Conservation (phyloP, 2,113 vertebrate species). For the Perca flavescens region DNA sequence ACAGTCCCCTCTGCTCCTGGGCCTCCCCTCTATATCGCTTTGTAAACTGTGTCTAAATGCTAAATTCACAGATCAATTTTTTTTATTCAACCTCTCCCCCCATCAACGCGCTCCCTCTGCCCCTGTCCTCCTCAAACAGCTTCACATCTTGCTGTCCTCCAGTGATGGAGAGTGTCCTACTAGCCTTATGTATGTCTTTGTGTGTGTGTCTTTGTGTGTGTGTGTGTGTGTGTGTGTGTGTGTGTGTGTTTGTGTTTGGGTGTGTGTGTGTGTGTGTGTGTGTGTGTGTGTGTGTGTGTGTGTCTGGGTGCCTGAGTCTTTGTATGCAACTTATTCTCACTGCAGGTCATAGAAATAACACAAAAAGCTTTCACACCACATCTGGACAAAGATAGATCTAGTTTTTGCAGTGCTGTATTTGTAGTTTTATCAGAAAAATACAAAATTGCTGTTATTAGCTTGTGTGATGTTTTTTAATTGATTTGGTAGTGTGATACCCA, state of each 20-base stretch:
- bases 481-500: neutral
- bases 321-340: constrained; percentile 9
- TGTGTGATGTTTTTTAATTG: neutral
- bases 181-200: constrained; percentile 11
- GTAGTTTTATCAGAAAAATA: neutral
- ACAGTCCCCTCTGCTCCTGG: constrained; percentile 59
- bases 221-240: neutral
- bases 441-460: neutral
- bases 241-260: neutral
- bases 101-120: constrained; percentile 62
- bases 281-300: neutral
- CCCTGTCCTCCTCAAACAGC: constrained; percentile 72
- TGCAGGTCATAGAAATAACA: neutral
- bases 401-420: neutral
- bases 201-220: constrained; percentile 12
- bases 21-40: constrained; percentile 80
- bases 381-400: neutral
- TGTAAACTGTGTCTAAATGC: constrained; percentile 89
- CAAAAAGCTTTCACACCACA: constrained; percentile 7
- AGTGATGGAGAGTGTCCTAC: constrained; percentile 68
- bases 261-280: neutral
- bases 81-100: constrained; percentile 83
- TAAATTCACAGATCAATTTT: constrained; percentile 87
- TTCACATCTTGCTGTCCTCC: constrained; percentile 78
- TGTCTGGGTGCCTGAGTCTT: constrained; percentile 10